Conservation (phyloP, 2,797 vertebrate species). For the Chlorospingus semifuscus region DNA sequence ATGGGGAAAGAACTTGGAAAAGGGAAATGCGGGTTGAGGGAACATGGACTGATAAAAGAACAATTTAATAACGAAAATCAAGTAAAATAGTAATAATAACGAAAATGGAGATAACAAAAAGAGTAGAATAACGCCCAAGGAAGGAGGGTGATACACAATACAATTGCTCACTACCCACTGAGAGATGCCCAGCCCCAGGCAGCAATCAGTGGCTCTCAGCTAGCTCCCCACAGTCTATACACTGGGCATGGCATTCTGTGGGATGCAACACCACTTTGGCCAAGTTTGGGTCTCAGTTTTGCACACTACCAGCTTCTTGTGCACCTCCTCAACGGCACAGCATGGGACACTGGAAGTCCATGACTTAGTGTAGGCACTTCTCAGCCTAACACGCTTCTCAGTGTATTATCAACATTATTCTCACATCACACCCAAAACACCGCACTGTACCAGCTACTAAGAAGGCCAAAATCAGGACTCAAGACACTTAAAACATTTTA, state of each 20-base stretch:
- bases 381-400: background rate
- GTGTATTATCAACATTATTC: background rate
- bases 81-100: background rate
- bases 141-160: background rate
- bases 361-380: background rate
- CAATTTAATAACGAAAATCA: background rate
- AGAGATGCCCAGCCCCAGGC: background rate
- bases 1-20: background rate
- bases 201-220: background rate
- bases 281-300: background rate
- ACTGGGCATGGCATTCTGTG: background rate
- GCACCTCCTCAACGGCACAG: background rate
- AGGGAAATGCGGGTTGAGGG: background rate
- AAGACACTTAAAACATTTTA: background rate
- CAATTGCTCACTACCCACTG: background rate
- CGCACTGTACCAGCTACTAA: background rate
- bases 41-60: background rate
- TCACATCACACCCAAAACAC: background rate
- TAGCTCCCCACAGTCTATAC: background rate
- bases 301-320: background rate
- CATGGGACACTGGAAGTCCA: background rate
- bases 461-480: background rate
- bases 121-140: background rate
- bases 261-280: background rate
- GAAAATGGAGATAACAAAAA: background rate